Evolutionary conservation across 2,888 invertebrate genomes (phyloP).

Genomic region (Crocallis elinguaria): DNA sequence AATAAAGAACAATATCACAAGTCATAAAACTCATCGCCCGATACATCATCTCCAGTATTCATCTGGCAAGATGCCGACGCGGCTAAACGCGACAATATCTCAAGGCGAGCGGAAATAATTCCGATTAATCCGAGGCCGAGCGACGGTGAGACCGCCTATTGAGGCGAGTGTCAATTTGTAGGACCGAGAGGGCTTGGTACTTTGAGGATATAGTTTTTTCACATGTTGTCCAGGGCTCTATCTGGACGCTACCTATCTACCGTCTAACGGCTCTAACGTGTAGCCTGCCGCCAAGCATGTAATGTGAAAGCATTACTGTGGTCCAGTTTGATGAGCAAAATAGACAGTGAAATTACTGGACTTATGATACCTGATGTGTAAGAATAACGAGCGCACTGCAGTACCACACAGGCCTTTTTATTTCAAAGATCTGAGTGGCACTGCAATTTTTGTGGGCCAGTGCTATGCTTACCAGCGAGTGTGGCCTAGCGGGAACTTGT

Average conservation of each 20-base stretch:
- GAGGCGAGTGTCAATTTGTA: constrained; percentile 52
- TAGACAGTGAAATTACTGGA: too few relatives aligned
- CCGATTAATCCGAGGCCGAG: constrained; percentile 79
- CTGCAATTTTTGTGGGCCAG: too few relatives aligned
- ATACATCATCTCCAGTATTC: constrained; percentile 71
- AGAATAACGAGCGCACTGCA: too few relatives aligned
- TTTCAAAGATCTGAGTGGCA: too few relatives aligned
- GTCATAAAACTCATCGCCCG: constrained; percentile 48
- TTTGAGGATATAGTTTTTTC: constrained; percentile 27
- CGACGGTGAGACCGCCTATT: constrained; percentile 71
- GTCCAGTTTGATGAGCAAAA: too few relatives aligned
- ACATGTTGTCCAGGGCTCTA: not conserved
- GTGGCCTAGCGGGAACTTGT: too few relatives aligned
- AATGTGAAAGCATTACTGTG: too few relatives aligned
- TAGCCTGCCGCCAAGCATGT: too few relatives aligned
- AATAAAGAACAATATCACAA: constrained; percentile 6
- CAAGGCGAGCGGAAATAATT: constrained; percentile 72
- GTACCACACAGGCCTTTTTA: too few relatives aligned
- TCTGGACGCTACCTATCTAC: not conserved
- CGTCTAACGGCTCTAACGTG: not conserved
- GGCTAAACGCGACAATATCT: constrained; percentile 82
- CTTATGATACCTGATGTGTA: too few relatives aligned
- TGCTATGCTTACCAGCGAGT: too few relatives aligned
- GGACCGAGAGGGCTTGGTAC: constrained; percentile 54
- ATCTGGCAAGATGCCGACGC: constrained; percentile 53